Percentiles rank a stretch among this genome's conserved stretches.
phyloP scores from a whole-genome alignment of 1,140 invertebrate species.

The Drosophila burlai region DNA sequence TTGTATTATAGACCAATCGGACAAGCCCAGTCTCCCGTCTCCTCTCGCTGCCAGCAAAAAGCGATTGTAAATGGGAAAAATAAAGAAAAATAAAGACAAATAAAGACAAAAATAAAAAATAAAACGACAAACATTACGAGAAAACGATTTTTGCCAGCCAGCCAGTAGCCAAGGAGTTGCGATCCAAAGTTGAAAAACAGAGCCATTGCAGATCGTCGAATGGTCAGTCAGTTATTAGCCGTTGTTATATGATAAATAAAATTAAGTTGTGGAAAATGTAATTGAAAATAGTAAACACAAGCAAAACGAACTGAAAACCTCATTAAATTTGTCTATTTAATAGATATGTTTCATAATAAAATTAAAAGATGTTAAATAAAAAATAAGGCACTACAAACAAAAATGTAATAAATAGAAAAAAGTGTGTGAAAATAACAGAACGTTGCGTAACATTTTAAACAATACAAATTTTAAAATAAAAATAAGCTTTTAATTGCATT shows the following conservation, averaged over 20 bases:
- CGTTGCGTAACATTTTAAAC: not conserved
- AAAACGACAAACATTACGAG: constrained; percentile 63
- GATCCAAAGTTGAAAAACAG: constrained; percentile 37
- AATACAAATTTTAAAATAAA: too few species aligned
- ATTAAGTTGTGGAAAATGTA: constrained; percentile 12
- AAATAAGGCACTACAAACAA: not conserved
- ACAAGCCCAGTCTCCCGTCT: constrained; percentile 30
- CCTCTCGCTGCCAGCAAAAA: constrained; percentile 29
- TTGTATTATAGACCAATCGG: constrained; percentile 65
- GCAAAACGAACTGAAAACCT: not conserved
- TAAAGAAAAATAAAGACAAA: constrained; percentile 21
- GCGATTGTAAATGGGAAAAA: constrained; percentile 63
- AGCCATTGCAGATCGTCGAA: constrained; percentile 17
- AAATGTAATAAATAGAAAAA: not conserved
- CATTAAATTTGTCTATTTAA: not conserved
- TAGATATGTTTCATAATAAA: not conserved
- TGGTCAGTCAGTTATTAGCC: constrained; percentile 17
- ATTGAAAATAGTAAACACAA: not conserved
- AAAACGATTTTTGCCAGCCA: constrained; percentile 44
- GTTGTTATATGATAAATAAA: constrained; percentile 15
- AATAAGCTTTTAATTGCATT: not conserved
- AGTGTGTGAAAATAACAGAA: not conserved
- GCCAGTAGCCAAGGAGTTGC: constrained; percentile 55
- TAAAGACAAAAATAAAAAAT: constrained; percentile 32
- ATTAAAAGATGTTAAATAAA: not conserved